phyloP scores from a whole-genome alignment of 2,113 vertebrate species.

The Porphyrio hochstetteri region DNA sequence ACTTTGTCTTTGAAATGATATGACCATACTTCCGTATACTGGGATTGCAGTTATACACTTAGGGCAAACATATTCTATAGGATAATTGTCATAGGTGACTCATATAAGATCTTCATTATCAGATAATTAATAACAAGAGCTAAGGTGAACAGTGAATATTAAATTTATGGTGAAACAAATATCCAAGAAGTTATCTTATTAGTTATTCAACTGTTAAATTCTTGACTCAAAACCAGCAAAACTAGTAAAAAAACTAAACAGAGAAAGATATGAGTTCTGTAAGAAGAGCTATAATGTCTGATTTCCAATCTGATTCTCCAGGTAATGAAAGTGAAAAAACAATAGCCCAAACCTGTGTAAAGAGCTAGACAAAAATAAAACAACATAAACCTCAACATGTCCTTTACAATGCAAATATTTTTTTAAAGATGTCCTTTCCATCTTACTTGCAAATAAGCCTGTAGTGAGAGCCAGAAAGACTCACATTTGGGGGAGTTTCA shows the following conservation, averaged over 20 bases:
- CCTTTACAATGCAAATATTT: background rate
- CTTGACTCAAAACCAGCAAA: background rate
- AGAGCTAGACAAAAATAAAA: background rate
- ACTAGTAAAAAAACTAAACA: accelerated
- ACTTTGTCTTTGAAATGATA: background rate
- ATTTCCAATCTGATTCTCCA: background rate
- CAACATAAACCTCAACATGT: background rate
- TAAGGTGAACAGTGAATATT: background rate
- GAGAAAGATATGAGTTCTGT: background rate
- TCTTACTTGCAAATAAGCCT: background rate
- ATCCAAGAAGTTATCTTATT: background rate
- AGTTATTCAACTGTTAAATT: background rate
- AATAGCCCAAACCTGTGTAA: background rate
- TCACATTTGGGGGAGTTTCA: background rate
- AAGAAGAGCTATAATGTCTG: background rate
- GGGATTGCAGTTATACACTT: background rate
- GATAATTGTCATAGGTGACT: background rate
- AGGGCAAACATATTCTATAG: background rate
- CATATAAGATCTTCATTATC: background rate
- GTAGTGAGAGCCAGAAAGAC: background rate
- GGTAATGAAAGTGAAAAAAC: no score
- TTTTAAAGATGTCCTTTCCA: background rate
- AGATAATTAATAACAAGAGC: background rate
- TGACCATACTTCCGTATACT: background rate
- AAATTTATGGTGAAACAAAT: background rate